Evolutionary conservation across 92 coral and sea anemone genomes (phyloP), one percentile per base, ranked within the genome.

Genomic region (Palythoa heliodiscus): DNA sequence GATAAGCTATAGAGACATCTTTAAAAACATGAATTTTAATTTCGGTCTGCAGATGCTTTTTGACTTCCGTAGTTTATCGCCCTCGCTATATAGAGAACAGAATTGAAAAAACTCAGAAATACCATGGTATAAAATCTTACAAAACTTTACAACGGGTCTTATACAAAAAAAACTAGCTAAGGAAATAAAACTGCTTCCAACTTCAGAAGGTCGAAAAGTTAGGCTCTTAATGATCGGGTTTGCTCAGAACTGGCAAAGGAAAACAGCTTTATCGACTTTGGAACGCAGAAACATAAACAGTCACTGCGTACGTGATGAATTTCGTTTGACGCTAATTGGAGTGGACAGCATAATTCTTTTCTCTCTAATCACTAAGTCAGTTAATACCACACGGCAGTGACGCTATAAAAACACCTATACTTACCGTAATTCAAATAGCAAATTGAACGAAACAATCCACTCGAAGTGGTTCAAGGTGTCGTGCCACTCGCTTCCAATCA

Each of bases 31-130:
- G 73, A 80, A 66, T 80, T 67, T 25, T 39, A 77, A 67, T 14
- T 20, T 80, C 20, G 54, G 22, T 43, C 20, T 80, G 60, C 84
- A 80, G 73, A 66, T 64, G 74, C 40, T 40, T 66, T 29, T 80
- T 12, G 50, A 80, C 63, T 80, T 80, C 84, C 84, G 84, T 70
- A 80, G 39, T 25, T 63, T n/a, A 63, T 19, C 69, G 25, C 3
- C 69, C 29, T 63, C 10, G 24, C 24, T 4, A 8, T 29, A 29
- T 29, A 63, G 22, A 63, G 25, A 19, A 2, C 0, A 7, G 50
- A 20, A 43, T 20, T 66, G 48, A 37, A 52, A 48, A 24, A 60
- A 8, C 39, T 6, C 38, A 29, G 47, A 61, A 1, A 11, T 0
- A 22, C 6, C 5, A 1, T 25, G 73, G 73, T 25, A 25, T 69